phyloP scores from a whole-genome alignment of 2,113 vertebrate genomes.

The Dunckerocampus dactyliophorus region DNA sequence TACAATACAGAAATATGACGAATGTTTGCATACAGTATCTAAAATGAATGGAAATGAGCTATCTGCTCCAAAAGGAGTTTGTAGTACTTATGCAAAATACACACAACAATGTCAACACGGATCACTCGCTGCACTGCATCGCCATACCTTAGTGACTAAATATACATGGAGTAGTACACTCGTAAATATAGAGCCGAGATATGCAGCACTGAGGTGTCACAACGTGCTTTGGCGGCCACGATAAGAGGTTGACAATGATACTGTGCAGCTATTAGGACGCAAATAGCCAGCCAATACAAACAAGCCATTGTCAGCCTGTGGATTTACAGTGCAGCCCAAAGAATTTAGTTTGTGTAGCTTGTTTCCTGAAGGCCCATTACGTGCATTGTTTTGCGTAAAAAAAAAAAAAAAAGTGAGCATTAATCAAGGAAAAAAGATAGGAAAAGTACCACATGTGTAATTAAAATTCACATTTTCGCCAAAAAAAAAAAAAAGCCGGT shows the following conservation, averaged over 20 bases:
- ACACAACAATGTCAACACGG: background rate
- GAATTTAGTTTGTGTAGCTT: conserved; percentile 50
- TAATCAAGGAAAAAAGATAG: conserved; percentile 60
- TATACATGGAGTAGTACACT: background rate
- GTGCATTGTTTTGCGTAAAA: conserved; percentile 54
- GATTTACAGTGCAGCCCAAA: conserved; percentile 79
- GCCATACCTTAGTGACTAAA: background rate
- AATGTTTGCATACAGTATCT: too few species aligned
- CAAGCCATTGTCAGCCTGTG: conserved; percentile 86
- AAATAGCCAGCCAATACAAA: conserved; percentile 92
- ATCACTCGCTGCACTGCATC: background rate
- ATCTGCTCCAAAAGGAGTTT: too few species aligned
- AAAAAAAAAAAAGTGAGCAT: conserved; percentile 27
- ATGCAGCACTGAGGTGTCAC: conserved; percentile 66
- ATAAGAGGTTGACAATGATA: conserved; percentile 92
- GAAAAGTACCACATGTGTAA: conserved; percentile 65
- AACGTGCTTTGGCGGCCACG: conserved; percentile 84
- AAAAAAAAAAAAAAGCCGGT: conserved; percentile 59
- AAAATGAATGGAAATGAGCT: too few species aligned
- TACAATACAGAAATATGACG: too few species aligned
- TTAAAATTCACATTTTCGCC: conserved; percentile 67
- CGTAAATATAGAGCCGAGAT: conserved; percentile 8
- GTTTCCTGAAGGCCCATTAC: conserved; percentile 55
- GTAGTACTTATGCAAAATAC: too few species aligned
- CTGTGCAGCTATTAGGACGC: conserved; percentile 89